A percentile compares a stretch with the other conserved stretches of the same genome.
Conservation (phyloP, 2,797 vertebrate genomes). For the Myotis daubentonii region DNA sequence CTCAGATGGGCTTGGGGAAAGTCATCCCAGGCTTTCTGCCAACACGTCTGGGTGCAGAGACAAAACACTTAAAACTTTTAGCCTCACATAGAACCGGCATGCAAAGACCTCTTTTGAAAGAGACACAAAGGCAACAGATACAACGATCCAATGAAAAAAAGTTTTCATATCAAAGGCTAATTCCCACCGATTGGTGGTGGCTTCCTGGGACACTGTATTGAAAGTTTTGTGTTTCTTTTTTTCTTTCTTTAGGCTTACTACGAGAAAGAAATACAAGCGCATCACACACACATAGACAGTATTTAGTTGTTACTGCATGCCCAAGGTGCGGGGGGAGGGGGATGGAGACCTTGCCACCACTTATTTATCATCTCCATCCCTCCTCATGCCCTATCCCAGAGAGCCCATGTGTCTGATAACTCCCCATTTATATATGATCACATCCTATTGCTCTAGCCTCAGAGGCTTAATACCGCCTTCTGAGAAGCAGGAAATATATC, state of each 20-base stretch:
- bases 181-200: background rate
- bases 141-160: background rate
- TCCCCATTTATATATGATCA: background rate
- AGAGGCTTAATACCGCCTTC: background rate
- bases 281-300: background rate
- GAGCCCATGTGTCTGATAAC: background rate
- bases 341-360: background rate
- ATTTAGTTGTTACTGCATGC: background rate
- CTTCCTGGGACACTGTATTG: background rate
- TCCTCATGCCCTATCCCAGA: background rate
- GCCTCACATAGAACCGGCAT: background rate
- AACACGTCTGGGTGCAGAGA: background rate
- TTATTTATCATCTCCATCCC: background rate
- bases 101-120: constrained; percentile 20
- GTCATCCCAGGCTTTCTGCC: background rate
- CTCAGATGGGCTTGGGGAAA: background rate
- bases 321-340: background rate
- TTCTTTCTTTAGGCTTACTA: background rate
- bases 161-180: background rate
- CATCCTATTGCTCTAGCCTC: background rate
- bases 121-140: background rate
- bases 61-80: background rate
- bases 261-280: background rate
- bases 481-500: background rate
- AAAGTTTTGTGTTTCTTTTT: background rate